A percentile compares a stretch with the other conserved stretches of the same genome.
These are phyloP conservation scores for Loripinus fragilis DNA, from an alignment of 2,888 invertebrate species.

Conservation along the genomic window DNA sequence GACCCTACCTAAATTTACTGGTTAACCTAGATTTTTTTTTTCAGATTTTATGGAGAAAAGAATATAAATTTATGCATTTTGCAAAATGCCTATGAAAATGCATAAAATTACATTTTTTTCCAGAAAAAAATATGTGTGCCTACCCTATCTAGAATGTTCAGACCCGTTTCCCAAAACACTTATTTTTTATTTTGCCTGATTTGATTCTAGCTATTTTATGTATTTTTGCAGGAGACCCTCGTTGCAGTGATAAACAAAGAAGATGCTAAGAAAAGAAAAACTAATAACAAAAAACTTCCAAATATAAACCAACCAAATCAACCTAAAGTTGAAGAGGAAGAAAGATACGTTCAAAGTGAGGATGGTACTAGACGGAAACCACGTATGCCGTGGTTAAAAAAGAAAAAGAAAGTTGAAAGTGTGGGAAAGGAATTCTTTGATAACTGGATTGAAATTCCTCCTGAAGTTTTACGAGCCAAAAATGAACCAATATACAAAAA, in stretches of 20 bases:
- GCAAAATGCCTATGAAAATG: no score
- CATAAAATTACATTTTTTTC: no score
- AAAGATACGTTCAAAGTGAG: conserved; percentile 3
- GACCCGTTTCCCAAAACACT: no score
- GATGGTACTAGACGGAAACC: neutral
- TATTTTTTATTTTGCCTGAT: no score
- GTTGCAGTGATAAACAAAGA: neutral
- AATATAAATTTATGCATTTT: no score
- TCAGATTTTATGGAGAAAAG: no score
- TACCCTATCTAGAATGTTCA: no score
- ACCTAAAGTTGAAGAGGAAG: neutral
- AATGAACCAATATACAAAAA: neutral
- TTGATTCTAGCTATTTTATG: no score
- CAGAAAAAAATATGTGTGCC: no score
- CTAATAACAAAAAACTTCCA: neutral
- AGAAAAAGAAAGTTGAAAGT: conserved; percentile 34
- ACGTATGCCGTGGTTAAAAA: conserved; percentile 41
- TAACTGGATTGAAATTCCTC: conserved; percentile 50
- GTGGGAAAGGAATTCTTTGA: conserved; percentile 51
- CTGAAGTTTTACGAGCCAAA: neutral
- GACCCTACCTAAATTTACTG: no score
- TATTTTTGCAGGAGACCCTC: conserved; percentile 7
- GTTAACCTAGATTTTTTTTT: no score
- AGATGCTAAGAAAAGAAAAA: neutral
- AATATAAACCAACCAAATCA: neutral